Evolutionary conservation across 1,140 invertebrate species (phyloP), one percentile per base, ranked within the genome.

Genomic region (Homalodisca vitripennis): DNA sequence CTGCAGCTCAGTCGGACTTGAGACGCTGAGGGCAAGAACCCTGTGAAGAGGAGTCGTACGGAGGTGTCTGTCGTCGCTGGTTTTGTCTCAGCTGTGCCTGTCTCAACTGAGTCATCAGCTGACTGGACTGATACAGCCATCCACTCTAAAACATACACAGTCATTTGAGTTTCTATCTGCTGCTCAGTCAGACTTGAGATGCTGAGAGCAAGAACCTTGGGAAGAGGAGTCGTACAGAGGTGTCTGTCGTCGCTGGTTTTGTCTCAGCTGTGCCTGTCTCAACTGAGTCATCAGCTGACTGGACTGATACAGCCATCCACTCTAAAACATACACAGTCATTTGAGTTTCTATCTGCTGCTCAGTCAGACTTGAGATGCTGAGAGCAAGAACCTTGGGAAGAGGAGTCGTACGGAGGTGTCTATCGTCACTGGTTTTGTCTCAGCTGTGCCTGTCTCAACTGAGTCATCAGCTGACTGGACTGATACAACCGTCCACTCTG

Each of bases 401-500:
- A 41, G 34, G 34, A 41, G 6, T 41, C 6, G 6, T 41, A 6
- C 27, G 34, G 2, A 14, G 29, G 41, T 57, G 26, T 57, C 26
- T 3, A 10, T 32, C 41, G 46, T 62, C 22, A 22, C 62, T 70
- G 63, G 66, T 79, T 79, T 74, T 90, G 86, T 73, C 85, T 82
- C 1, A 93, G 77, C 76, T 93, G 91, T 0, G 91, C 91, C 76
- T 86, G 85, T 77, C 92, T 92, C 69, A 94, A 75, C 72, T 88
- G 90, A 41, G 87, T 88, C 90, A 93, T 93, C 73, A 94, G 81
- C 79, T 93, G 89, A 66, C 91, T 92, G 0, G 92, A 94, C 75
- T 91, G 90, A 77, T 92, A 93, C 26, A 94, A 79, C 92, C 92
- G 94, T 73, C 89, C 89, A 67, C 91, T 91, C 92, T 93, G 74